Base-by-base conservation (phyloP, 2,888 invertebrate species). In the Caenorhabditis uteleia region DNA sequence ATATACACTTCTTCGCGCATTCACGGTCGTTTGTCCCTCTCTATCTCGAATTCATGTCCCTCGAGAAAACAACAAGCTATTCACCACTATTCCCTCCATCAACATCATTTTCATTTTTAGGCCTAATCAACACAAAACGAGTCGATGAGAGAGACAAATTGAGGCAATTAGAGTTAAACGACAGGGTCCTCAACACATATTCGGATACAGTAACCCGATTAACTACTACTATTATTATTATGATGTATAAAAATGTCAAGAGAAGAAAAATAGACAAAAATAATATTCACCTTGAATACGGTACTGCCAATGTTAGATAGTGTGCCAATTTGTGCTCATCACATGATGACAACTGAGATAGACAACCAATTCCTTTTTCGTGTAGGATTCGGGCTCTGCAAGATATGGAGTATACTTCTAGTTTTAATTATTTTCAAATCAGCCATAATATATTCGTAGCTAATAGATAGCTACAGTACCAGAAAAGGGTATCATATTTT, bases 351-450 rank as follows among this genome's bases (percentile, higher is more conserved):
- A 73, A 51, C 31, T 68, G 67, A 8, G 72, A 60, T 12, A 75
- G 42, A 14, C 67, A 68, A 0, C 67, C 61, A 43, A 77, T 64
- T 6, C 73, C 74, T 14, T 60, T 54, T 18, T 68, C 66, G 44
- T 74, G 74, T 18, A 77, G 74, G 8, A 68, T 53, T n/a, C 75
- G 58, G 14, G 77, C 77, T 38, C 77, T 71, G 45, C 20, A n/a
- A n/a, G n/a, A n/a, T n/a, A n/a, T n/a, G n/a, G n/a, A n/a, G n/a
- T n/a, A n/a, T n/a, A n/a, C n/a, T n/a, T n/a, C n/a, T n/a, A n/a
- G n/a, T n/a, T n/a, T n/a, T n/a, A n/a, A n/a, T n/a, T n/a, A n/a
- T n/a, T n/a, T n/a, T n/a, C n/a, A n/a, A n/a, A n/a, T n/a, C n/a
- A n/a, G n/a, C n/a, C n/a, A n/a, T n/a, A n/a, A n/a, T n/a, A n/a